Conservation (phyloP, 2,113 vertebrate genomes). For the Periophthalmodon schlosseri region DNA sequence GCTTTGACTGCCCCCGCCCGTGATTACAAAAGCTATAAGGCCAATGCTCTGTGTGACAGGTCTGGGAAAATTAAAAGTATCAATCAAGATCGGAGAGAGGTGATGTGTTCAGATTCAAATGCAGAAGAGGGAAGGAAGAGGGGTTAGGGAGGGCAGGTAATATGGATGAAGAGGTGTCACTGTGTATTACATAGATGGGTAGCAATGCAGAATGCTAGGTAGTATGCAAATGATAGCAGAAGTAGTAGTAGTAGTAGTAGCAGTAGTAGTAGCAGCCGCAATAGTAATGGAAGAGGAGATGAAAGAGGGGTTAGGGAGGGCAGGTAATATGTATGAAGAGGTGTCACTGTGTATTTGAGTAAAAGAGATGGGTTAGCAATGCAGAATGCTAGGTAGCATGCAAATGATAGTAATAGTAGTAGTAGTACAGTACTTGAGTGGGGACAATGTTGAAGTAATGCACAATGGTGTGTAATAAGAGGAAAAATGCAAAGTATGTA, state of each 20-base stretch:
- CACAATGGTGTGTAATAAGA: no score
- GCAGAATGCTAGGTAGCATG: background rate
- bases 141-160: no score
- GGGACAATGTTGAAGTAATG: no score
- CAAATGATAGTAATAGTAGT: background rate
- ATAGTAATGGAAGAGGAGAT: background rate
- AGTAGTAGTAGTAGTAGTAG: no score
- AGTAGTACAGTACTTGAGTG: no score
- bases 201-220: no score
- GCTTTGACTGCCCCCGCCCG: constrained; percentile 55
- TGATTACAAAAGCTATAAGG: constrained; percentile 64
- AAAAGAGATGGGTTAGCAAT: background rate
- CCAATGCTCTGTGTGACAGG: constrained; percentile 55
- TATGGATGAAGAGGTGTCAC: no score
- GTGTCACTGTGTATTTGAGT: background rate
- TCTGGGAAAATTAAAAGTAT: constrained; percentile 73
- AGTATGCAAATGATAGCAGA: no score
- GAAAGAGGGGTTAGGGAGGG: background rate
- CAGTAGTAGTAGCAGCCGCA: no score
- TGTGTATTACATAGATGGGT: no score
- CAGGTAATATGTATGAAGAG: constrained; percentile 9
- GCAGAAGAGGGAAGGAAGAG: no score
- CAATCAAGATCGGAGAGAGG: constrained; percentile 54
- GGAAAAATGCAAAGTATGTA: no score
- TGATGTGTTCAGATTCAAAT: constrained; percentile 28